Evolutionary conservation across 2,797 vertebrate species (phyloP).

Genomic region (Sebastes trivittatus): DNA sequence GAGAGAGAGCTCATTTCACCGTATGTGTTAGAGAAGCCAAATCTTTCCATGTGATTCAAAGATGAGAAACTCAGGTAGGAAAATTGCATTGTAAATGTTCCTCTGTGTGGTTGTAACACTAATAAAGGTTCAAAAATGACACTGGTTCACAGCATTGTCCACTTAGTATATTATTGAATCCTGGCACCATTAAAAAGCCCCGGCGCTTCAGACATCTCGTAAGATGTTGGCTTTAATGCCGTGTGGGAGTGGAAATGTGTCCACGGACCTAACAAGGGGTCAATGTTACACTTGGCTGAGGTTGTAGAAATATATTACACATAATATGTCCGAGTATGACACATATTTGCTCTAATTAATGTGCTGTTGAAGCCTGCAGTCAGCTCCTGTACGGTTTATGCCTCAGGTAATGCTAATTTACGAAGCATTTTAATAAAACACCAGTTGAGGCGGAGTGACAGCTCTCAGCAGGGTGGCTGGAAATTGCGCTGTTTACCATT

Average conservation of each 20-base stretch:
- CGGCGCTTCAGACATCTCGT: slow-evolving; percentile 21
- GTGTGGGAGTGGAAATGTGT: slow-evolving; percentile 43
- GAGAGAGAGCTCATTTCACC: slow-evolving; percentile 69
- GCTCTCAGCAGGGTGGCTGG: slow-evolving; percentile 66
- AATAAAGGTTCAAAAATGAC: slow-evolving; percentile 79
- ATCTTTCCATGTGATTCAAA: slow-evolving; percentile 81
- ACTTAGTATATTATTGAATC: slow-evolving; percentile 77
- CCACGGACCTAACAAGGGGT: slow-evolving; percentile 63
- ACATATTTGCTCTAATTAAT: slow-evolving; percentile 76
- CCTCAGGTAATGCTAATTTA: slow-evolving; percentile 74
- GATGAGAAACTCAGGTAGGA: slow-evolving; percentile 84
- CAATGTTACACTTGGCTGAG: slow-evolving; percentile 63
- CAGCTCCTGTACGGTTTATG: slow-evolving; percentile 42
- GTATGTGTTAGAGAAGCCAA: slow-evolving; percentile 79
- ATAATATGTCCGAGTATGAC: slow-evolving; percentile 61
- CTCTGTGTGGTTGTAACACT: slow-evolving; percentile 82
- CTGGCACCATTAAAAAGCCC: slow-evolving; percentile 54
- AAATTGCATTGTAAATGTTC: slow-evolving; percentile 83
- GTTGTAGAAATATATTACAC: slow-evolving; percentile 64
- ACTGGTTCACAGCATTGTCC: slow-evolving; percentile 78
- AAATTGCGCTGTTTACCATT: slow-evolving; percentile 76
- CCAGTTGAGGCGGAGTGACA: slow-evolving; percentile 70
- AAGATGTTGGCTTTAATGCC: slow-evolving; percentile 49
- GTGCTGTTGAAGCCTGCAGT: slow-evolving; percentile 52
- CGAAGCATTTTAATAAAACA: slow-evolving; percentile 65